Evolutionary conservation across 2,113 vertebrate genomes (phyloP).

Genomic region (Boleophthalmus pectinirostris): DNA sequence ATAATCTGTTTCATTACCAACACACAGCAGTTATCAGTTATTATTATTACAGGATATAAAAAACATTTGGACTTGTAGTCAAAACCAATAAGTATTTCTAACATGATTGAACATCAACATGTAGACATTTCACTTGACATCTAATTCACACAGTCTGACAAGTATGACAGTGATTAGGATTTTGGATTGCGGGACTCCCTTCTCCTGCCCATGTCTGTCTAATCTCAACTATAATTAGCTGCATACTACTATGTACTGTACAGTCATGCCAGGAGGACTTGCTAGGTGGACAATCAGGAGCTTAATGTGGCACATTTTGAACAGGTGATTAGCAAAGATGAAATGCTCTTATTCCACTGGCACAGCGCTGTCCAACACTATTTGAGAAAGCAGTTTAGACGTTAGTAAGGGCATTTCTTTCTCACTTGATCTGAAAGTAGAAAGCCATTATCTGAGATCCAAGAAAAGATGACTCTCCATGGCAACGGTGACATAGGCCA

Average conservation of each 20-base stretch:
- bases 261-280: slow-evolving; percentile 18
- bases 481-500: background rate
- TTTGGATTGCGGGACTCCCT: slow-evolving; percentile 37
- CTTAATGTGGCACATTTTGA: background rate
- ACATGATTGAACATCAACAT: background rate
- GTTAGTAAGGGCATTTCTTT: background rate
- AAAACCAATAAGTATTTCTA: background rate
- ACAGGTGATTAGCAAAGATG: slow-evolving; percentile 1
- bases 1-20: background rate
- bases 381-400: background rate
- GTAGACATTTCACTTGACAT: background rate
- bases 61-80: background rate
- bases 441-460: slow-evolving; percentile 2
- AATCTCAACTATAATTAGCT: slow-evolving; percentile 62
- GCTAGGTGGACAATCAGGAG: slow-evolving; percentile 9
- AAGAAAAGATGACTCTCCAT: slow-evolving; percentile 9
- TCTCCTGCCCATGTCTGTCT: slow-evolving; percentile 40
- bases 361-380: background rate
- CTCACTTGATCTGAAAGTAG: slow-evolving; percentile 4
- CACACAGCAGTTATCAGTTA: background rate
- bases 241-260: slow-evolving; percentile 27
- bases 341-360: background rate
- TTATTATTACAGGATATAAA: too few species aligned
- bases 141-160: slow-evolving; percentile 32
- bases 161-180: slow-evolving; percentile 32